Evolutionary conservation across 2,888 invertebrate species (phyloP).

Genomic region (Phengaris alcon): DNA sequence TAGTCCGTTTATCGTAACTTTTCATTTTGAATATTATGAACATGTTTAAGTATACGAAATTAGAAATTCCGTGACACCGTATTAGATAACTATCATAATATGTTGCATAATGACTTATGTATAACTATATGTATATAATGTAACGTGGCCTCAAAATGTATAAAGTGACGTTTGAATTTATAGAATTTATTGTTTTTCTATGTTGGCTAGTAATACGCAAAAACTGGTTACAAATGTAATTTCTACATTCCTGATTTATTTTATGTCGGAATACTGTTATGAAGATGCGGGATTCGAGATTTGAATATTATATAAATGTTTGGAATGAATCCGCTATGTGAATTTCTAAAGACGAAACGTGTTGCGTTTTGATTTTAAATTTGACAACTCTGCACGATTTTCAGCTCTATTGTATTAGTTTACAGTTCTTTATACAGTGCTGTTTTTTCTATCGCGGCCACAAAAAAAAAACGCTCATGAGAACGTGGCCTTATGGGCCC

Average conservation of each 20-base stretch:
- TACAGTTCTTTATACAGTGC: too few species aligned
- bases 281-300: neutral
- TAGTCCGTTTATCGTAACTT: slow-evolving; percentile 9
- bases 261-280: neutral
- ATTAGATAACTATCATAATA: slow-evolving; percentile 17
- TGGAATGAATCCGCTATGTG: too few species aligned
- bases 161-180: neutral
- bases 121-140: neutral
- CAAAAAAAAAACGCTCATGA: too few species aligned
- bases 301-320: neutral
- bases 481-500: too few species aligned
- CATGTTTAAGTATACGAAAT: slow-evolving; percentile 22
- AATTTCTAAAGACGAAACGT: too few species aligned
- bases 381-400: too few species aligned
- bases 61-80: slow-evolving; percentile 18
- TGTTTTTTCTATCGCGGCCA: too few species aligned
- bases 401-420: too few species aligned
- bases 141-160: slow-evolving; percentile 9
- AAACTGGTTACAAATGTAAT: neutral
- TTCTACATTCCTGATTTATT: neutral
- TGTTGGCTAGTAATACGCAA: neutral
- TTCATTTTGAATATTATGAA: slow-evolving; percentile 8
- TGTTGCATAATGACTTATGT: slow-evolving; percentile 8
- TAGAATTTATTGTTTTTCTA: slow-evolving; percentile 1
- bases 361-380: too few species aligned